Conservation (phyloP, 1,140 invertebrate genomes). For the Sweltsa coloradensis region DNA sequence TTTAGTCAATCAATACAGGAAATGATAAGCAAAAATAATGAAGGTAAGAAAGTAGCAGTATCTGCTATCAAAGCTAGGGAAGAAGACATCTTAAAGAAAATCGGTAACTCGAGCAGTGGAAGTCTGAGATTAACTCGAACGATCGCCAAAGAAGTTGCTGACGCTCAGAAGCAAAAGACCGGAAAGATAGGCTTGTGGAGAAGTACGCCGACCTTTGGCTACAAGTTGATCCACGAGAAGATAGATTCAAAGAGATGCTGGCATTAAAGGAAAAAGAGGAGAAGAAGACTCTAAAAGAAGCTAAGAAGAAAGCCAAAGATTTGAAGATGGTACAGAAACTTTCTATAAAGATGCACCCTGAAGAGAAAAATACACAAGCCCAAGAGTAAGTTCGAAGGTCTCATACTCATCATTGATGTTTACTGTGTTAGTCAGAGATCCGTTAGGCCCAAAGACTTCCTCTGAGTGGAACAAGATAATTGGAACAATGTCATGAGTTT, state of each 20-base stretch:
- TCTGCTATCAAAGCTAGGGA: slow-evolving; percentile 37
- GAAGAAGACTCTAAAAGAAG: slow-evolving; percentile 58
- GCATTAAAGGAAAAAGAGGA: slow-evolving; percentile 72
- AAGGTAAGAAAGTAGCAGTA: slow-evolving; percentile 26
- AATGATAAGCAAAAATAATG: slow-evolving; percentile 36
- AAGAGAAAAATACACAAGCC: too few species aligned
- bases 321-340: too few species aligned
- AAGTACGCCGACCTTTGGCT: slow-evolving; percentile 77
- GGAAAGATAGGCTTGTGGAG: slow-evolving; percentile 68
- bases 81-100: slow-evolving; percentile 40
- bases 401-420: too few species aligned
- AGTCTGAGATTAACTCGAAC: slow-evolving; percentile 43
- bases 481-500: too few species aligned
- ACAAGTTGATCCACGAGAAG: slow-evolving; percentile 70
- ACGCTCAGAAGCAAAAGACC: too few species aligned
- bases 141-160: slow-evolving; percentile 46
- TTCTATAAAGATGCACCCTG: too few species aligned
- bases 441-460: too few species aligned
- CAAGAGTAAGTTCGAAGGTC: too few species aligned
- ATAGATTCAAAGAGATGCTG: slow-evolving; percentile 69
- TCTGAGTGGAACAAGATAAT: too few species aligned
- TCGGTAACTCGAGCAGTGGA: slow-evolving; percentile 52
- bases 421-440: too few species aligned
- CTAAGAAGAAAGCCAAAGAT: slow-evolving; percentile 53
- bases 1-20: slow-evolving; percentile 45